Evolutionary conservation across 2,888 invertebrate genomes (phyloP), one percentile per base, ranked within the genome.

Genomic region (Chrysomela aeneicollis): DNA sequence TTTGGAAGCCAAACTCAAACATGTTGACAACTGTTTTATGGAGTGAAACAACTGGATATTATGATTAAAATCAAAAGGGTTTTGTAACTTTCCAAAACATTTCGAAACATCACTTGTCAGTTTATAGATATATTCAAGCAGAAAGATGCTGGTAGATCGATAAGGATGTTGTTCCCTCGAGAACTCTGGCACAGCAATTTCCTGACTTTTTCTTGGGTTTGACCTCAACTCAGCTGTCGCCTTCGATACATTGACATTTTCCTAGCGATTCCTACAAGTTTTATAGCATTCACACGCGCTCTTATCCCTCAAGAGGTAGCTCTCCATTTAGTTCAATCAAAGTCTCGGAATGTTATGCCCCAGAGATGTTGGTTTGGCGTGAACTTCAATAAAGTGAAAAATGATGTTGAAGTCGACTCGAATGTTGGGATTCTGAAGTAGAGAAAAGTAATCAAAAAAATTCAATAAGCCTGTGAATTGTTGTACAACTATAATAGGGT

Each of bases 281-380:
- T 67, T 65, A 63, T 65, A 58, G 66, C 68, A 69, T 66, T 67
- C 66, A 52, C 67, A 68, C 66, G 70, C 70, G 64, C 66, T 58
- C 63, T 72, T 70, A 71, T 76, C 75, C 77, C 74, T 53, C 69
- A 70, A 76, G 79, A 78, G 78, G 75, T 73, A 79, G 75, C 74
- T 77, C 78, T 80, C 80, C 81, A 81, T 82, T 82, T 81, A 79
- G 78, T 80, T 81, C 81, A 81, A 81, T 81, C 81, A 79, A 78
- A 77, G 74, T 72, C 74, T 68, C 67, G 74, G 75, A 79, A 81
- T 74, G 78, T 78, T 78, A 79, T 79, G 73, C 80, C 80, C 80
- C 60, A 59, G 80, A 79, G 81, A 78, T 80, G 78, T 80, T 77
- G 79, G 78, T 78, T 78, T 74, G 78, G 76, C 78, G 76, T 78